phyloP scores from a whole-genome alignment of 53 echinoderm and acorn worm genomes.

The Glandiceps talaboti region DNA sequence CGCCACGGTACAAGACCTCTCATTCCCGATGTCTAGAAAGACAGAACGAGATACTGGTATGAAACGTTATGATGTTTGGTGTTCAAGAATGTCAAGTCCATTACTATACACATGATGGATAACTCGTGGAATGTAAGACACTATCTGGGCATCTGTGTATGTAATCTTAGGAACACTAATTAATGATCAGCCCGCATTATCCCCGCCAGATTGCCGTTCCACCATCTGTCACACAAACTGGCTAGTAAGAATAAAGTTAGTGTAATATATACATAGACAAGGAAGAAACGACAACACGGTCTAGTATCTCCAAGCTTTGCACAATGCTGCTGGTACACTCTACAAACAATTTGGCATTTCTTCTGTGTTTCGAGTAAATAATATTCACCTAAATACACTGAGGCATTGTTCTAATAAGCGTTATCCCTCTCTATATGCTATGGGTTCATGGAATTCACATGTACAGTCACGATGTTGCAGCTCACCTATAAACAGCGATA shows the following conservation, averaged over 20 bases:
- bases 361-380: not conserved
- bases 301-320: too few relatives aligned
- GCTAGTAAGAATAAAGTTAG: too few relatives aligned
- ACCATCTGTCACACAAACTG: not conserved
- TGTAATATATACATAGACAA: too few relatives aligned
- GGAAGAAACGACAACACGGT: too few relatives aligned
- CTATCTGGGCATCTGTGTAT: not conserved
- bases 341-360: not conserved
- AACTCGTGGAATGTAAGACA: not conserved
- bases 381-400: too few relatives aligned
- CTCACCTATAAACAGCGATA: too few relatives aligned
- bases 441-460: too few relatives aligned
- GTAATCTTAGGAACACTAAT: not conserved
- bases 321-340: too few relatives aligned
- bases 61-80: not conserved
- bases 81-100: not conserved
- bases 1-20: not conserved
- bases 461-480: too few relatives aligned
- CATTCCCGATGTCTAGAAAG: not conserved
- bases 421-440: too few relatives aligned
- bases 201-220: not conserved
- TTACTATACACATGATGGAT: not conserved
- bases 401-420: too few relatives aligned
- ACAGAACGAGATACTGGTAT: not conserved
- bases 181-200: not conserved